Conservation (phyloP, 2,888 invertebrate genomes). For the Germaria angustata region DNA sequence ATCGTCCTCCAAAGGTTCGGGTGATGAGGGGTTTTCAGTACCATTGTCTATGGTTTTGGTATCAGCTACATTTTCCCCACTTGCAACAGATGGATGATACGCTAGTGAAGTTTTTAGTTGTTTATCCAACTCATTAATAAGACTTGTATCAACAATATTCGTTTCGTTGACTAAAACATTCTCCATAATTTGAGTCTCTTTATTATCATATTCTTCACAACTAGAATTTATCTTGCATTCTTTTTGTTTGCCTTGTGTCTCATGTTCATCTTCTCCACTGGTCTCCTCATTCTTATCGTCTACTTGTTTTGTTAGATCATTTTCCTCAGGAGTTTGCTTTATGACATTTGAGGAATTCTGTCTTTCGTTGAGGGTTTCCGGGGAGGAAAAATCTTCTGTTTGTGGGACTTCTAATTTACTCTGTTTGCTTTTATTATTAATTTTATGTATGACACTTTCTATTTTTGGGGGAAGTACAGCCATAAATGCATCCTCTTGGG, state of each 20-base stretch:
- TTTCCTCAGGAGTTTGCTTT: not conserved
- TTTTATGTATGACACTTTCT: conserved; percentile 46
- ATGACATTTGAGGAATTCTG: not conserved
- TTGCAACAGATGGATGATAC: not conserved
- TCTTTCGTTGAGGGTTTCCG: not conserved
- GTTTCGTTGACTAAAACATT: not conserved
- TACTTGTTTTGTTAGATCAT: not conserved
- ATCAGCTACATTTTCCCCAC: not conserved
- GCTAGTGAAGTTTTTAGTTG: not conserved
- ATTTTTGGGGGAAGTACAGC: conserved; percentile 7
- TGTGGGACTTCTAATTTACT: not conserved
- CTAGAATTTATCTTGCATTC: not conserved
- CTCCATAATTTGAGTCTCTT: not conserved
- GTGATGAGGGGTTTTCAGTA: not conserved
- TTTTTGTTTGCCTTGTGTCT: not conserved
- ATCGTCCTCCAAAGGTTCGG: conserved; percentile 53
- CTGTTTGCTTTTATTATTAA: conserved; percentile 10
- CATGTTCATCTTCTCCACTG: not conserved
- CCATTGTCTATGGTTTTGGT: not conserved
- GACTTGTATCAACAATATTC: not conserved
- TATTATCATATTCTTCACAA: not conserved
- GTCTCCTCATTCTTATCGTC: not conserved
- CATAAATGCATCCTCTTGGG: not conserved
- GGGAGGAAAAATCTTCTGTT: not conserved
- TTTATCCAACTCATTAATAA: not conserved